Percentiles rank a stretch among this genome's conserved stretches.
These are phyloP conservation scores for Corythoichthys intestinalis DNA, from an alignment of 2,113 vertebrate genomes.

Conservation along the genomic window DNA sequence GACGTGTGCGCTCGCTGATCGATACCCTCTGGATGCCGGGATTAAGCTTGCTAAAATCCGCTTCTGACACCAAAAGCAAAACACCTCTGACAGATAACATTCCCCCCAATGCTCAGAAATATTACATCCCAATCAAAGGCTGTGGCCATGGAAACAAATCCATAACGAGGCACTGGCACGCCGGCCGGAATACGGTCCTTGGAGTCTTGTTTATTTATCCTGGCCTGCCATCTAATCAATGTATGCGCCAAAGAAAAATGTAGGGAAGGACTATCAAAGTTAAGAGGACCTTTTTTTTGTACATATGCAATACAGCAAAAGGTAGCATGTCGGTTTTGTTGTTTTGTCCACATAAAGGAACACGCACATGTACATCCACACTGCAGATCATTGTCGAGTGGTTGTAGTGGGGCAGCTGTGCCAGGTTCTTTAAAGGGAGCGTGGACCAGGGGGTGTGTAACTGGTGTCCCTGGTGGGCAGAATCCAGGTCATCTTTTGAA, in stretches of 20 bases:
- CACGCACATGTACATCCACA: conserved; percentile 52
- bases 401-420: conserved; percentile 70
- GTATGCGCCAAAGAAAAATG: conserved; percentile 3
- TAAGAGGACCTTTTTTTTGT: background rate
- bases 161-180: conserved; percentile 39
- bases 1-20: conserved; percentile 45
- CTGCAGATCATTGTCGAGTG: conserved; percentile 44
- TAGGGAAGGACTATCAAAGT: background rate
- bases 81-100: conserved; percentile 47
- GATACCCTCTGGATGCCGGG: conserved; percentile 40
- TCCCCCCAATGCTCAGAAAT: conserved; percentile 26
- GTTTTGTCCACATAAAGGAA: conserved; percentile 42
- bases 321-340: conserved; percentile 44
- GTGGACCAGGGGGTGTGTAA: conserved; percentile 73
- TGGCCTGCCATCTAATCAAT: conserved; percentile 9
- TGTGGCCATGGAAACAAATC: conserved; percentile 60
- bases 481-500: conserved; percentile 82
- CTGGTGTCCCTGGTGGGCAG: conserved; percentile 78
- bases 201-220: conserved; percentile 29
- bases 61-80: conserved; percentile 34
- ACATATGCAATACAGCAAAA: conserved; percentile 11
- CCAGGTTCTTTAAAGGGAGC: conserved; percentile 76
- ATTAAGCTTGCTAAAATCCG: conserved; percentile 31
- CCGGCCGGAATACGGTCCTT: conserved; percentile 39
- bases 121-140: conserved; percentile 48